phyloP scores from a whole-genome alignment of 2,113 vertebrate species.

The Ophthalmolycus amberensis region DNA sequence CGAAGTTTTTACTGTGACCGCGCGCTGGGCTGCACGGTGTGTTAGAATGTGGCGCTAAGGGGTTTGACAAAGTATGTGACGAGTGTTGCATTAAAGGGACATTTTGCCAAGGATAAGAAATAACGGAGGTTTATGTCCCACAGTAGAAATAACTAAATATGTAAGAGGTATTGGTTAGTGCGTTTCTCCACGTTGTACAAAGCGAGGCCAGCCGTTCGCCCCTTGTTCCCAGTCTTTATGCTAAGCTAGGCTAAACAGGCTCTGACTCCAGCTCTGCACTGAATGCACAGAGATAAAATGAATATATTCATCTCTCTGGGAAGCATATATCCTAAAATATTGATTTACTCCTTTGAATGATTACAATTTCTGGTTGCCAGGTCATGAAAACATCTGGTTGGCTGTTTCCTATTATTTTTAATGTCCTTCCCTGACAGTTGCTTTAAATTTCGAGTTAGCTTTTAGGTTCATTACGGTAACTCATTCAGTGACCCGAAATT shows the following conservation, averaged over 20 bases:
- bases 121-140: constrained; percentile 6
- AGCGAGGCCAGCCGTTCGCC: background rate
- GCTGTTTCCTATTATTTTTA: background rate
- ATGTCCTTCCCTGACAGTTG: background rate
- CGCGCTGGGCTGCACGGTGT: too few relatives aligned
- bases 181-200: background rate
- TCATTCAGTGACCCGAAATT: background rate
- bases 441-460: background rate
- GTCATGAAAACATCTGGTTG: constrained; percentile 1
- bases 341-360: background rate
- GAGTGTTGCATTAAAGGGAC: too few relatives aligned
- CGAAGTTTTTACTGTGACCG: too few relatives aligned
- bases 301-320: background rate
- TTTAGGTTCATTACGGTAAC: background rate
- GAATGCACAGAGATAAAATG: background rate
- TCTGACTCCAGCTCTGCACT: background rate
- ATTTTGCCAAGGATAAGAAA: background rate
- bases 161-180: too few relatives aligned
- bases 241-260: background rate
- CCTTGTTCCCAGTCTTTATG: background rate
- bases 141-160: background rate
- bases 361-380: background rate
- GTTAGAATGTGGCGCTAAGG: too few relatives aligned
- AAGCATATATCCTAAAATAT: background rate
- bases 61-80: too few relatives aligned